A percentile compares a stretch with the other conserved stretches of the same genome.
Conservation (phyloP, 2,888 invertebrate species). For the Ptycholaimellus sp. region DNA sequence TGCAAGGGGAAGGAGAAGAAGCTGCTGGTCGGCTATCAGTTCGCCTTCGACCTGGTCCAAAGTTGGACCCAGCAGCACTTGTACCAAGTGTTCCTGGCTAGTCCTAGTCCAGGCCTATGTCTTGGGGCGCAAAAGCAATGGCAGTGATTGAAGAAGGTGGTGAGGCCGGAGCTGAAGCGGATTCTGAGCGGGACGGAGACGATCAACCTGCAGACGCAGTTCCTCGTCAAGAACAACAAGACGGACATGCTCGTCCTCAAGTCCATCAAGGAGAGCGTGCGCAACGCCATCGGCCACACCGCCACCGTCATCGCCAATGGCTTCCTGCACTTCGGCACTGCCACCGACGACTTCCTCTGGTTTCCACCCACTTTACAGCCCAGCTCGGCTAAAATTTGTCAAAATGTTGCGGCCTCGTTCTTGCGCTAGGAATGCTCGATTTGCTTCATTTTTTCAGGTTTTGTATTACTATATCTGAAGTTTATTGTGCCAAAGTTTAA, state of each 20-base stretch:
- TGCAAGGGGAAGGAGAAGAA: no score
- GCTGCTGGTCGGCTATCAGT: conserved; percentile 74
- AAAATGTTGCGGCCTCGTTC: no score
- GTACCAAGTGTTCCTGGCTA: conserved; percentile 57
- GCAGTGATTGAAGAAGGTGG: no score
- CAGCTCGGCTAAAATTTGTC: no score
- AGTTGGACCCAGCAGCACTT: conserved; percentile 94
- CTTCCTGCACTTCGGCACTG: conserved; percentile 96
- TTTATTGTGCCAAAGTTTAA: no score
- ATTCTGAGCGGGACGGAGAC: conserved; percentile 88
- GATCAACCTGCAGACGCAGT: conserved; percentile 81
- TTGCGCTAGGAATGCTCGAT: no score
- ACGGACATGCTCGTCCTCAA: conserved; percentile 80
- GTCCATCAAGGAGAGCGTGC: conserved; percentile 62
- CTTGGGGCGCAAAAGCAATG: no score
- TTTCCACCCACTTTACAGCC: conserved; percentile 18
- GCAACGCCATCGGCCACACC: conserved; percentile 91
- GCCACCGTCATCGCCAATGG: conserved; percentile 96
- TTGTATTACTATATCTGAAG: no score
- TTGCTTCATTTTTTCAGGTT: no score
- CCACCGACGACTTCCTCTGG: conserved; percentile 84
- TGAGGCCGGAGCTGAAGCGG: conserved; percentile 51
- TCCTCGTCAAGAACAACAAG: conserved; percentile 88
- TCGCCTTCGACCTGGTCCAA: conserved; percentile 94
- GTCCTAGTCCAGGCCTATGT: no score